Evolutionary conservation across 2,888 invertebrate genomes (phyloP), one percentile per base, ranked within the genome.

Genomic region (Chalcis sispes): DNA sequence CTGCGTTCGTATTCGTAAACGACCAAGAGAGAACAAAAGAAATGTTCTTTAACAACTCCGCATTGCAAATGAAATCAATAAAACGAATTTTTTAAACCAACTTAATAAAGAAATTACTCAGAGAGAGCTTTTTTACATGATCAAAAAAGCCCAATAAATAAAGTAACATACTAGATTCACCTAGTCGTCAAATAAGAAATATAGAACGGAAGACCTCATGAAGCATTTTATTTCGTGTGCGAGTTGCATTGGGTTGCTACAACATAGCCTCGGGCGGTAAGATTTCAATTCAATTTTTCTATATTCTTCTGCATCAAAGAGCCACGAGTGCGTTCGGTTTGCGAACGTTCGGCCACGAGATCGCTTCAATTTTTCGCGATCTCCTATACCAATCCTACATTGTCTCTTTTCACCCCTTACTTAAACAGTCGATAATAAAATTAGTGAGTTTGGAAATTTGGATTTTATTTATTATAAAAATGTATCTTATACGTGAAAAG

Each of bases 201-300:
- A 54, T 18, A 40, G 20, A 67, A 10, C n/a, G 20, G 10, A n/a
- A n/a, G 36, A 48, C 3, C 32, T 32, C 48, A 59, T 69, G 50
- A 72, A 54, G 32, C 23, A 23, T 72, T 72, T 72, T 72, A 64
- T 40, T 46, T 54, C 25, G 32, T 1, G 40, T 18, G 36, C 10
- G 32, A 42, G 29, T 27, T 56, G 42, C n/a, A 13, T 13, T 10
- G 48, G 7, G n/a, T 29, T 10, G 18, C n/a, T n/a, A n/a, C n/a
- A n/a, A n/a, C n/a, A n/a, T 2, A 48, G 52, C 54, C 56, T 32
- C 46, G 25, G 56, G 56, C 64, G 23, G 54, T 46, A 56, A 29
- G 42, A 72, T 72, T 64, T 72, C 72, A 64, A 56, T 64, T 64
- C 54, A 46, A 72, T 54, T 56, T 56, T 32, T 23, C 52, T 20